Evolutionary conservation across 1,140 invertebrate species (phyloP).

Genomic region (Globodera rostochiensis): DNA sequence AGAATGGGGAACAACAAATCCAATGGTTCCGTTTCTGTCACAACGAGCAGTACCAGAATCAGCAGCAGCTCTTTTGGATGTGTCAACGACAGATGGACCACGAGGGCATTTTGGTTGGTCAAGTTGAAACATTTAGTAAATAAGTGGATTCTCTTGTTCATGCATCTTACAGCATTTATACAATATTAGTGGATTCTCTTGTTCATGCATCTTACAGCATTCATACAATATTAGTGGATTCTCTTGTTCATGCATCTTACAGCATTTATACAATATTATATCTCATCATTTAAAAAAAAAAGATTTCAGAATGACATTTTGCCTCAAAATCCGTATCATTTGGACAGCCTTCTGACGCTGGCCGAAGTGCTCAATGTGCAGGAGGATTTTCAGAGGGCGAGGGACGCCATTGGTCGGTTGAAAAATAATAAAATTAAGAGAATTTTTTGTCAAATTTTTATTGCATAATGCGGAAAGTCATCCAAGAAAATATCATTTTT

Average conservation of each 20-base stretch:
- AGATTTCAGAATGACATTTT: slow-evolving; percentile 39
- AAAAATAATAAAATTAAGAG: not conserved
- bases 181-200: too few species aligned
- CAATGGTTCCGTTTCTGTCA: slow-evolving; percentile 43
- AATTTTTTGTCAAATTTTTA: slow-evolving; percentile 13
- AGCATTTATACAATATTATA: slow-evolving; percentile 21
- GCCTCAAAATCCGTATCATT: slow-evolving; percentile 46
- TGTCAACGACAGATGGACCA: slow-evolving; percentile 33
- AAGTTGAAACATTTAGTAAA: too few species aligned
- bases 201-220: too few species aligned
- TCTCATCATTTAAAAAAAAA: not conserved
- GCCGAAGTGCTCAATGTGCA: slow-evolving; percentile 42
- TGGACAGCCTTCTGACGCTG: slow-evolving; percentile 46
- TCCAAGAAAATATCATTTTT: slow-evolving; percentile 31
- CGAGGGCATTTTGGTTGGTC: slow-evolving; percentile 37
- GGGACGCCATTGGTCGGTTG: slow-evolving; percentile 43
- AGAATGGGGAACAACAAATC: slow-evolving; percentile 1
- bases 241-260: not conserved
- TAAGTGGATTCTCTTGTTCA: too few species aligned
- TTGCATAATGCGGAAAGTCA: slow-evolving; percentile 10
- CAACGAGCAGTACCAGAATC: slow-evolving; percentile 27
- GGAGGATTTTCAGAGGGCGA: slow-evolving; percentile 40
- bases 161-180: too few species aligned
- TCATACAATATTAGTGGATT: too few species aligned
- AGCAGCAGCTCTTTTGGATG: slow-evolving; percentile 43